Evolutionary conservation across 1,140 invertebrate species (phyloP).

Genomic region (Pararge aegeria): DNA sequence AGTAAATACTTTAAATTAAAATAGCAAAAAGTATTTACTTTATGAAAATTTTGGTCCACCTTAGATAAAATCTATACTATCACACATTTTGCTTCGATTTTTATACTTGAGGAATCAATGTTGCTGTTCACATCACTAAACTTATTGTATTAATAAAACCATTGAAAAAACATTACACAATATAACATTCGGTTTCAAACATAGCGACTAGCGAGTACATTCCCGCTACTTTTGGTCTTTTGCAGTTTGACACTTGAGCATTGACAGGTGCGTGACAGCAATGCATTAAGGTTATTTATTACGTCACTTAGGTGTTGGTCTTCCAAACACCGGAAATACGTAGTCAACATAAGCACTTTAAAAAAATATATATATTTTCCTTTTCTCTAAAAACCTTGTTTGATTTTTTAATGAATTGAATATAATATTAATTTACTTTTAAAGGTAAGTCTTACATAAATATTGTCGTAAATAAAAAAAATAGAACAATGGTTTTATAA

Average conservation of each 20-base stretch:
- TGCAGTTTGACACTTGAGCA: background rate
- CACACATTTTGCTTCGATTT: no score
- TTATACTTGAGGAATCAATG: no score
- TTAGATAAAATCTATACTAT: no score
- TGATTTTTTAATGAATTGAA: background rate
- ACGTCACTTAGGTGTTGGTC: background rate
- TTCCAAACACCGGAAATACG: slow-evolving; percentile 8
- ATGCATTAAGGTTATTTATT: background rate
- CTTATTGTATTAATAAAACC: no score
- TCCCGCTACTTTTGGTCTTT: slow-evolving; percentile 20
- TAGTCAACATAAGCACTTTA: background rate
- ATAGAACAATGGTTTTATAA: background rate
- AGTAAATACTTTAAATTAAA: no score
- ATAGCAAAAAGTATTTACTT: no score
- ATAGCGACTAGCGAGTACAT: no score
- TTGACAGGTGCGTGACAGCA: background rate
- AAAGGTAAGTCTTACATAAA: background rate
- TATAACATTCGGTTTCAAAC: no score
- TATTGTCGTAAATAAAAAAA: background rate
- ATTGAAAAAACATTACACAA: background rate
- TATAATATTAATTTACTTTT: background rate
- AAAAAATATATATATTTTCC: background rate
- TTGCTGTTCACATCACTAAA: no score
- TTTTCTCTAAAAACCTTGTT: background rate
- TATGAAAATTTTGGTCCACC: no score